These are phyloP conservation scores for Drosophila auraria DNA, from an alignment of 1,140 invertebrate genomes.

Conservation along the genomic window DNA sequence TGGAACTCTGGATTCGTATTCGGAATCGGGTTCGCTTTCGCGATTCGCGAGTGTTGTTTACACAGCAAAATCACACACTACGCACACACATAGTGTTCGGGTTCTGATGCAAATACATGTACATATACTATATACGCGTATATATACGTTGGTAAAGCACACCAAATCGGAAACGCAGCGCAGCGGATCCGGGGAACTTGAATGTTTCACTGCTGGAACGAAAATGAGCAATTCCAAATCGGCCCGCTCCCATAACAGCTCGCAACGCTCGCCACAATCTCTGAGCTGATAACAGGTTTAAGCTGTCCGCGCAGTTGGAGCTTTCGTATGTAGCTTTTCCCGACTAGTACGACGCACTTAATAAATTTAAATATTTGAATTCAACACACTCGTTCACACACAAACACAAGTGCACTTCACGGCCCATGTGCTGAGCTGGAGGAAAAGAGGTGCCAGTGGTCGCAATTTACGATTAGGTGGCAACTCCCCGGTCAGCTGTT, in stretches of 20 bases:
- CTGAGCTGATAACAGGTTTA: conserved; percentile 74
- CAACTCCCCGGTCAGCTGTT: conserved; percentile 34
- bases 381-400: conserved; percentile 31
- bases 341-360: conserved; percentile 8
- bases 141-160: background rate
- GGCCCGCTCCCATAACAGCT: conserved; percentile 34
- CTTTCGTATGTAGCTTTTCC: conserved; percentile 45
- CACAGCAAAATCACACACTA: conserved; percentile 48
- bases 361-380: conserved; percentile 29
- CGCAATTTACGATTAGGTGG: background rate
- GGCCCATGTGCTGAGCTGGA: background rate
- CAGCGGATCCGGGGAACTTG: conserved; percentile 35
- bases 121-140: background rate
- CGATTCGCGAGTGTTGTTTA: conserved; percentile 48
- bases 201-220: conserved; percentile 36
- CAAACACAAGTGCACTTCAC: background rate
- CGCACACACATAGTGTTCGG: conserved; percentile 14
- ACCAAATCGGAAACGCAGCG: background rate
- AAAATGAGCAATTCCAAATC: conserved; percentile 13
- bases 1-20: conserved; percentile 11
- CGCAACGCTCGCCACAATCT: conserved; percentile 19
- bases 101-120: conserved; percentile 1
- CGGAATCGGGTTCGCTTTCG: conserved; percentile 1
- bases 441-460: background rate
- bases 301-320: conserved; percentile 44